These are phyloP conservation scores for Nasonia giraulti DNA, from an alignment of 1,140 invertebrate species.

Conservation along the genomic window DNA sequence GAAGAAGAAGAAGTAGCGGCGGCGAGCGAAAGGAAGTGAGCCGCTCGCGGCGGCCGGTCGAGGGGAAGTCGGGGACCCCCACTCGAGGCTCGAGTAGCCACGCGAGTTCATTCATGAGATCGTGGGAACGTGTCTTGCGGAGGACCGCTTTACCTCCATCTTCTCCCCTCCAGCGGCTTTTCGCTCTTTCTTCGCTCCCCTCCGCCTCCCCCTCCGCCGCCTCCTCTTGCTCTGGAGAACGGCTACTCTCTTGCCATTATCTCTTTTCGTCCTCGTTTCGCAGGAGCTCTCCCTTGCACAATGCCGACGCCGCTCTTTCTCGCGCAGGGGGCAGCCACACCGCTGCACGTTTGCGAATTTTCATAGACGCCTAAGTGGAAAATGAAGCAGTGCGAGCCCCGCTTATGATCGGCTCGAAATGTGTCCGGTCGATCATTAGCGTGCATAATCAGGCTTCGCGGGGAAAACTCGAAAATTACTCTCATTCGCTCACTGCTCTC, in stretches of 20 bases:
- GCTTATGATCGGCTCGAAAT: neutral
- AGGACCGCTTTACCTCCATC: constrained; percentile 57
- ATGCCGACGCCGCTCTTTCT: no score
- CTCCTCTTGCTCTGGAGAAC: neutral
- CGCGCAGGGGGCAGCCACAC: no score
- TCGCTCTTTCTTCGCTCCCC: constrained; percentile 36
- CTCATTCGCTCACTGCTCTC: neutral
- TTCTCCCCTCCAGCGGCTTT: constrained; percentile 40
- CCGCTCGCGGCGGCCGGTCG: constrained; percentile 42
- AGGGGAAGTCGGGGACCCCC: constrained; percentile 60
- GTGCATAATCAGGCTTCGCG: no score
- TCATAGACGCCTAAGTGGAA: neutral
- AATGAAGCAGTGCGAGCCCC: neutral
- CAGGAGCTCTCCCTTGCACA: neutral
- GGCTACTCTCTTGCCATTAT: constrained; percentile 49
- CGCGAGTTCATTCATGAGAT: constrained; percentile 76
- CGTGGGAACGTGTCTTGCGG: constrained; percentile 72
- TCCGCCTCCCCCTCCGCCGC: constrained; percentile 7
- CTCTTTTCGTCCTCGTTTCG: constrained; percentile 51
- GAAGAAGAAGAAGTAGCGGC: neutral
- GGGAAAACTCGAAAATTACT: neutral
- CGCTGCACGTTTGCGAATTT: no score
- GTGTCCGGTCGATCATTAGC: no score
- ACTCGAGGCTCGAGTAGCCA: constrained; percentile 66
- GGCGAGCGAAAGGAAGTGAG: constrained; percentile 34